Conservation (phyloP, 2,888 invertebrate species). For the Cantharis nigra region DNA sequence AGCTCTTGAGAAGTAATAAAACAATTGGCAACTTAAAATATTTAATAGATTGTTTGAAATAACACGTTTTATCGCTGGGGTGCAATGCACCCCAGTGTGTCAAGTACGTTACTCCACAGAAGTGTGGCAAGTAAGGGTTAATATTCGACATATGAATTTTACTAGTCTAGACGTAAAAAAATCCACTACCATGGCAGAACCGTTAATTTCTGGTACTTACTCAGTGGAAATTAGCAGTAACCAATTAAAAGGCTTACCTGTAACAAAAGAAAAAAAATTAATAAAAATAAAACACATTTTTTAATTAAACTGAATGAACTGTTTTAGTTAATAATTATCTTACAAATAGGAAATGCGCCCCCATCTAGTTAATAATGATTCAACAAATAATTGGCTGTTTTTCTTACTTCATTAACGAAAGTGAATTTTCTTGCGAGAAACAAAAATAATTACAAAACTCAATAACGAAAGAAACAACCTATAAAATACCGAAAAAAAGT, state of each 20-base stretch:
- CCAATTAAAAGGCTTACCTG: not conserved
- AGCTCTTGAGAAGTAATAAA: no score
- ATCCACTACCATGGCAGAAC: no score
- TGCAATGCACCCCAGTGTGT: no score
- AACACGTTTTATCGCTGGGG: no score
- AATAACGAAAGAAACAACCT: slow-evolving; percentile 13
- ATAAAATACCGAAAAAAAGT: slow-evolving; percentile 21
- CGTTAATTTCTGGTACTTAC: not conserved
- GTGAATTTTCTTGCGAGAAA: not conserved
- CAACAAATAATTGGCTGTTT: not conserved
- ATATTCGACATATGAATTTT: no score
- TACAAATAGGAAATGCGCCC: slow-evolving; percentile 1
- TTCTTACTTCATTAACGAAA: not conserved
- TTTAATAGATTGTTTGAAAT: no score
- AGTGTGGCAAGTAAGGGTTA: no score
- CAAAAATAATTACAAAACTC: slow-evolving; percentile 4
- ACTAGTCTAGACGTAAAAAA: no score
- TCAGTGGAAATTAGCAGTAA: not conserved
- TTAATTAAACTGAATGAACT: not conserved
- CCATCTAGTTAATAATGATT: not conserved
- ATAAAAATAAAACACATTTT: not conserved
- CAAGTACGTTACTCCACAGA: no score
- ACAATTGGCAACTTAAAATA: no score
- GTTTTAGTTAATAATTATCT: not conserved
- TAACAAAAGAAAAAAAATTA: not conserved